Evolutionary conservation across 2,113 vertebrate species (phyloP).

Genomic region (Capra hircus): DNA sequence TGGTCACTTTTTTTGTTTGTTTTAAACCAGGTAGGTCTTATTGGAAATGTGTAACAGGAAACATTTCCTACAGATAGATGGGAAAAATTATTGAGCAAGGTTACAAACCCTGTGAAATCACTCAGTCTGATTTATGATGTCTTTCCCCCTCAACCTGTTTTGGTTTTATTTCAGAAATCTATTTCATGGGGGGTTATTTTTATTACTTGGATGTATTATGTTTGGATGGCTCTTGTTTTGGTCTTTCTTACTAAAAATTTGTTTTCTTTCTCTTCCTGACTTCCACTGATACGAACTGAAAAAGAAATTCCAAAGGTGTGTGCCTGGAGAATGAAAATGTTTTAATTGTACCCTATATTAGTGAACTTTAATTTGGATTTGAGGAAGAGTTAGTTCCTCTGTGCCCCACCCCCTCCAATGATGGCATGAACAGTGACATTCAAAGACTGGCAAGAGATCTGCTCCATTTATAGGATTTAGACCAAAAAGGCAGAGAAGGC

Average conservation of each 20-base stretch:
- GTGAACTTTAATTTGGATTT: background rate
- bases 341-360: background rate
- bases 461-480: background rate
- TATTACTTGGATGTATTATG: constrained; percentile 1
- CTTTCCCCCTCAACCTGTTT: background rate
- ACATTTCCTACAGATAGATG: background rate
- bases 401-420: too few species aligned
- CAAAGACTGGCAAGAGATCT: background rate
- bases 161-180: background rate
- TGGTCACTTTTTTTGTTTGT: background rate
- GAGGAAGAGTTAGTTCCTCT: background rate
- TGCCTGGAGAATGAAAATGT: background rate
- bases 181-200: background rate
- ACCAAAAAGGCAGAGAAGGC: background rate
- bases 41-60: background rate
- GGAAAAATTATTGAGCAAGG: background rate
- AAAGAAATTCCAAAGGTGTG: background rate
- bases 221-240: background rate
- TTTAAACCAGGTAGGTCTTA: background rate
- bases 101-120: background rate
- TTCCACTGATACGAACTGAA: background rate
- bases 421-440: background rate
- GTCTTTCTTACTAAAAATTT: constrained; percentile 5
- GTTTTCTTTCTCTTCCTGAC: background rate
- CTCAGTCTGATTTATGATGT: background rate